Evolutionary conservation across 2,888 invertebrate species (phyloP).

Genomic region (Tenodera sinensis): DNA sequence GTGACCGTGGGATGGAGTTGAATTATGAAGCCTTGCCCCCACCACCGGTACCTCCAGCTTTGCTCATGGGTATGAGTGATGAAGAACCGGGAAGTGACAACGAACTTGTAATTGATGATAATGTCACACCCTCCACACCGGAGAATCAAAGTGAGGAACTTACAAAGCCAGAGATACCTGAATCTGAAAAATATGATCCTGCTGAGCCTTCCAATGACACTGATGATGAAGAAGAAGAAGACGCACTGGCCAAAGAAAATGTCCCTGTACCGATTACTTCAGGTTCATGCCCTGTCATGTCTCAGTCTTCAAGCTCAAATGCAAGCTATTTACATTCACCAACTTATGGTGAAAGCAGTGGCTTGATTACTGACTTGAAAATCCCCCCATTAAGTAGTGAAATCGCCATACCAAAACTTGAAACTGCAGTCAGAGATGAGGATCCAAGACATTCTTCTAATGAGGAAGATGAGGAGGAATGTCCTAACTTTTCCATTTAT

Average conservation of each 20-base stretch:
- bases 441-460: neutral
- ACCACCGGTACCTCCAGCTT: conserved; percentile 35
- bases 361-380: neutral
- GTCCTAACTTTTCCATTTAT: conserved; percentile 83
- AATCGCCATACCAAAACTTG: neutral
- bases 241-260: neutral
- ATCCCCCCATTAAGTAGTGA: neutral
- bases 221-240: conserved; percentile 41
- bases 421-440: neutral
- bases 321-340: conserved; percentile 22
- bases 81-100: conserved; percentile 53
- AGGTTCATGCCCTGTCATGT: neutral
- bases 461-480: conserved; percentile 57
- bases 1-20: conserved; percentile 9
- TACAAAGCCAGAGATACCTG: conserved; percentile 41
- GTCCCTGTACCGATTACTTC: conserved; percentile 9
- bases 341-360: conserved; percentile 16
- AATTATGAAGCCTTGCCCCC: conserved; percentile 33
- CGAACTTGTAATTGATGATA: conserved; percentile 55
- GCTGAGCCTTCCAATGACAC: conserved; percentile 49
- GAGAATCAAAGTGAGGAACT: conserved; percentile 51
- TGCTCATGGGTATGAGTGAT: conserved; percentile 46
- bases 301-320: conserved; percentile 13
- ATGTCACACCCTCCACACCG: conserved; percentile 18
- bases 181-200: conserved; percentile 53